Conservation (phyloP, 2,888 invertebrate species). For the Pterostichus madidus region DNA sequence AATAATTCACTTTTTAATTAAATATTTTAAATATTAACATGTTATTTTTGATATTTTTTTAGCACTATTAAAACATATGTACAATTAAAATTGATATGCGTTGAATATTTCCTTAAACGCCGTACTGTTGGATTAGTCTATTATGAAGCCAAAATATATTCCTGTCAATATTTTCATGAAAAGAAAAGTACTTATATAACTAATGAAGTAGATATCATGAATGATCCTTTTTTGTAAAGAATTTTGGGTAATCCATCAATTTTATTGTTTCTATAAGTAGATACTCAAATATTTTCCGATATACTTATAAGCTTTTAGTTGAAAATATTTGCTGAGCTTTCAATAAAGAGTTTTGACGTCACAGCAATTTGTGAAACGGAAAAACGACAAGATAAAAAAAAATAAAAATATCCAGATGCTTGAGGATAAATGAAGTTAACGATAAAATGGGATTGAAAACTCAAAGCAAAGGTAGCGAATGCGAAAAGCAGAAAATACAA, state of each 20-base stretch:
- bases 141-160: too few species aligned
- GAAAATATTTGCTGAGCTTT: constrained; percentile 4
- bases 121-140: too few species aligned
- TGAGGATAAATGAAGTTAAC: constrained; percentile 8
- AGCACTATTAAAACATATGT: too few species aligned
- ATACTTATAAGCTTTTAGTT: not conserved
- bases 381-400: not conserved
- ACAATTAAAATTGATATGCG: too few species aligned
- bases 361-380: constrained; percentile 3
- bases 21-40: too few species aligned
- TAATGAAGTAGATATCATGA: too few species aligned
- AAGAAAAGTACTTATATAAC: too few species aligned
- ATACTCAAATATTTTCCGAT: not conserved
- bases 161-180: too few species aligned
- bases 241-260: not conserved
- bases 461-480: constrained; percentile 6
- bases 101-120: too few species aligned
- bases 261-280: not conserved
- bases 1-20: too few species aligned
- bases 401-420: constrained; percentile 20
- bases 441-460: constrained; percentile 28
- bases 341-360: constrained; percentile 13
- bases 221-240: too few species aligned
- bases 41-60: too few species aligned
- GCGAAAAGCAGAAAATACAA: not conserved